phyloP scores from a whole-genome alignment of 2,113 vertebrate species.

The Vanacampus margaritifer region DNA sequence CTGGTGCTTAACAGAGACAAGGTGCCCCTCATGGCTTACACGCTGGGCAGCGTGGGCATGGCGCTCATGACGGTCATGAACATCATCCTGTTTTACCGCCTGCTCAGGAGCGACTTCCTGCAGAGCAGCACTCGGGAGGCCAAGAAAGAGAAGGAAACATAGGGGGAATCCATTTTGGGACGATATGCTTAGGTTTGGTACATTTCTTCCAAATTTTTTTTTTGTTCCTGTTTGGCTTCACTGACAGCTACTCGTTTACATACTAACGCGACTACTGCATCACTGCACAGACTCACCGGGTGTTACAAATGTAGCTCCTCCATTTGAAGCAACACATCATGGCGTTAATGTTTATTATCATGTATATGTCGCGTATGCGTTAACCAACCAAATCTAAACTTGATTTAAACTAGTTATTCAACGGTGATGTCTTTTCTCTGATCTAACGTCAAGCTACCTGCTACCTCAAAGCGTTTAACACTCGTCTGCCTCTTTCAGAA shows the following conservation, averaged over 20 bases:
- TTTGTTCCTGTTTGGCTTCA: neutral
- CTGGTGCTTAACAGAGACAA: conserved; percentile 79
- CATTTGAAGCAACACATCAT: neutral
- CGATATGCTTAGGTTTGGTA: conserved; percentile 5
- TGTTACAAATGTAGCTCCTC: conserved; percentile 24
- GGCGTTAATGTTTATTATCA: neutral
- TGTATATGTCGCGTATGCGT: neutral
- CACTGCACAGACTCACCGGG: conserved; percentile 9
- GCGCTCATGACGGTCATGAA: conserved; percentile 85
- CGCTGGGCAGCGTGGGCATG: conserved; percentile 81
- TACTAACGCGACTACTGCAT: conserved; percentile 24
- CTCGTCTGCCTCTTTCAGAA: conserved; percentile 16
- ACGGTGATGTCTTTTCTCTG: conserved; percentile 11
- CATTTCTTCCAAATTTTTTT: neutral
- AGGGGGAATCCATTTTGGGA: conserved; percentile 18
- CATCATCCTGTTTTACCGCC: conserved; percentile 76
- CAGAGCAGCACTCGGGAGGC: conserved; percentile 58
- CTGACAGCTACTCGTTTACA: neutral
- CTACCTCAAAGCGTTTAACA: conserved; percentile 54
- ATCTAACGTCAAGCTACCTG: conserved; percentile 38
- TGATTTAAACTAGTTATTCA: conserved; percentile 5
- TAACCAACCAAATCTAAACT: neutral
- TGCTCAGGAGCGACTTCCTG: conserved; percentile 83
- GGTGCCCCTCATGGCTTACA: conserved; percentile 74
- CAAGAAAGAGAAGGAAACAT: conserved; percentile 70